Evolutionary conservation across 2,888 invertebrate species (phyloP).

Genomic region (Campoplex nolae): DNA sequence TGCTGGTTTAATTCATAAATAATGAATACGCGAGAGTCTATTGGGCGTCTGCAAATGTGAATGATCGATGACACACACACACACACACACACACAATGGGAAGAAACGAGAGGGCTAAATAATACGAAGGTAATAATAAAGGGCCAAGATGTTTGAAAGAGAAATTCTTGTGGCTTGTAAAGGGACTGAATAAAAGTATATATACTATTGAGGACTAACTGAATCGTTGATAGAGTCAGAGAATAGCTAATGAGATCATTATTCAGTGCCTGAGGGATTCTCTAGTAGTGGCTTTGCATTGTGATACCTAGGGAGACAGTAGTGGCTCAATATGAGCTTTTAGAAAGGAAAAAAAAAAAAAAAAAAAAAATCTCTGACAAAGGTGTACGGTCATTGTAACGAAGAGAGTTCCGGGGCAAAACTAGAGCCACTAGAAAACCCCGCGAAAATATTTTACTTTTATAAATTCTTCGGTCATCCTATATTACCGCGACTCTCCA

Average conservation of each 20-base stretch:
- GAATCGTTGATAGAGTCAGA: slow-evolving; percentile 55
- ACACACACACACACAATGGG: slow-evolving; percentile 36
- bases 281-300: slow-evolving; percentile 9
- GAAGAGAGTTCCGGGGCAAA: not conserved
- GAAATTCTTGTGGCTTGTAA: slow-evolving; percentile 20
- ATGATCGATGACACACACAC: slow-evolving; percentile 63
- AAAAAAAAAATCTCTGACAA: not conserved
- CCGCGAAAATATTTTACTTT: not conserved
- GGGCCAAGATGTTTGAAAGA: slow-evolving; percentile 4
- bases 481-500: not conserved
- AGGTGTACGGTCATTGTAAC: not conserved
- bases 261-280: slow-evolving; percentile 55
- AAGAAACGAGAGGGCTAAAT: slow-evolving; percentile 40
- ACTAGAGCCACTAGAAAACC: not conserved
- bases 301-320: not conserved
- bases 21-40: not conserved
- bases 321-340: not conserved
- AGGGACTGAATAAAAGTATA: not conserved
- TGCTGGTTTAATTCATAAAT: not conserved
- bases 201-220: slow-evolving; percentile 47
- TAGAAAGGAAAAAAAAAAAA: not conserved
- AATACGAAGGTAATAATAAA: not conserved
- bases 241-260: slow-evolving; percentile 69
- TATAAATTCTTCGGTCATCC: not conserved
- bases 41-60: slow-evolving; percentile 18